phyloP scores from a whole-genome alignment of 2,888 invertebrate genomes.

The Caenorhabditis afra region DNA sequence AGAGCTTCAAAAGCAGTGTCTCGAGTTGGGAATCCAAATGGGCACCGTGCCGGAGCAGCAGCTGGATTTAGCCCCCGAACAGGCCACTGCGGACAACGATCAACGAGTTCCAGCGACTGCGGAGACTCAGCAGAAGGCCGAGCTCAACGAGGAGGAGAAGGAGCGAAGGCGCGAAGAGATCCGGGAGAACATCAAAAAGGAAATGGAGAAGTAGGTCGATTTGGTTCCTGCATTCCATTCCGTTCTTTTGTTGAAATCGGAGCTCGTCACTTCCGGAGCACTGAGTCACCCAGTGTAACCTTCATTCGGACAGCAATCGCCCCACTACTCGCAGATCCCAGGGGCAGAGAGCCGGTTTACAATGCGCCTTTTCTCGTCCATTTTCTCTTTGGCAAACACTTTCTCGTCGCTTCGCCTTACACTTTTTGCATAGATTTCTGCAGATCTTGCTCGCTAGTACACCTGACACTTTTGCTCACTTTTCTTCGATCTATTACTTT shows the following conservation, averaged over 20 bases:
- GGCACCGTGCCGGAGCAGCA: slow-evolving; percentile 24
- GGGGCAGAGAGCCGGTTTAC: slow-evolving; percentile 26
- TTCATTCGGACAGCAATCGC: background rate
- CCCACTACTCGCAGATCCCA: slow-evolving; percentile 6
- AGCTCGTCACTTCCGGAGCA: background rate
- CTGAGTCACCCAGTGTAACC: background rate
- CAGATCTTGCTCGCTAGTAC: slow-evolving; percentile 33
- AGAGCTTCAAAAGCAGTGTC: slow-evolving; percentile 62
- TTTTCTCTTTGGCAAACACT: slow-evolving; percentile 24
- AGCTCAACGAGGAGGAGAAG: slow-evolving; percentile 58
- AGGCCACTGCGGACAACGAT: slow-evolving; percentile 29
- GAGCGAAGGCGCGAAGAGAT: slow-evolving; percentile 63
- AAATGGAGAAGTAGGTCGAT: slow-evolving; percentile 60
- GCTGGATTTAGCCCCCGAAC: slow-evolving; percentile 17
- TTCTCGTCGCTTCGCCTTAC: slow-evolving; percentile 17
- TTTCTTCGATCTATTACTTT: slow-evolving; percentile 4
- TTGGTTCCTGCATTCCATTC: too few species aligned
- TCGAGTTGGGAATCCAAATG: slow-evolving; percentile 62
- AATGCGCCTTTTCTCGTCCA: background rate
- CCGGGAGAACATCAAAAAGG: slow-evolving; percentile 63
- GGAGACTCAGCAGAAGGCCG: slow-evolving; percentile 23
- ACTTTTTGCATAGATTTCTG: slow-evolving; percentile 18
- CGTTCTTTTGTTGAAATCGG: too few species aligned
- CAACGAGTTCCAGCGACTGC: slow-evolving; percentile 45
- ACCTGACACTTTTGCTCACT: slow-evolving; percentile 33